Conservation (phyloP, 2,888 invertebrate species). For the Leptopilina syphax region DNA sequence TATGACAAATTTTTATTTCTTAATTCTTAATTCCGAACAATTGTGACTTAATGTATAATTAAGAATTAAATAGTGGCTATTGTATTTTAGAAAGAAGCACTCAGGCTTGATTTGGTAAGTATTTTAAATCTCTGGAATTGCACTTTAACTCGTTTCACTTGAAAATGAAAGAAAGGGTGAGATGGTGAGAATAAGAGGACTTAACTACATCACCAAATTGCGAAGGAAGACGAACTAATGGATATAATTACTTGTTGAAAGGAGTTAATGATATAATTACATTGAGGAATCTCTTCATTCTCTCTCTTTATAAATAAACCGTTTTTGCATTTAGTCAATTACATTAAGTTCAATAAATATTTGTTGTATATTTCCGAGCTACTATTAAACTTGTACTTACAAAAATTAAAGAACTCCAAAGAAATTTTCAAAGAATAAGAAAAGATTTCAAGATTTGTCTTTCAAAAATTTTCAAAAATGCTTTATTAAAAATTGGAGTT, state of each 20-base stretch:
- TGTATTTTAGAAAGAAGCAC: slow-evolving; percentile 24
- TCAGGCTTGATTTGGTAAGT: slow-evolving; percentile 17
- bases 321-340: background rate
- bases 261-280: slow-evolving; percentile 16
- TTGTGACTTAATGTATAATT: background rate
- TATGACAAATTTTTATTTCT: too few relatives aligned
- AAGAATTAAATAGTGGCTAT: slow-evolving; percentile 1
- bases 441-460: too few relatives aligned
- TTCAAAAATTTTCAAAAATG: too few relatives aligned
- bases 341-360: background rate
- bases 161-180: background rate
- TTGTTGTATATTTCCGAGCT: background rate
- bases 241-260: slow-evolving; percentile 29
- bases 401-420: too few relatives aligned
- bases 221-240: slow-evolving; percentile 20
- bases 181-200: slow-evolving; percentile 2
- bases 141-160: background rate
- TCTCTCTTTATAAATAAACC: background rate
- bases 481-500: too few relatives aligned
- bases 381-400: too few relatives aligned
- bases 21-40: too few relatives aligned
- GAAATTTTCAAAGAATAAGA: too few relatives aligned
- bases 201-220: background rate
- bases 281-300: background rate
- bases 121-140: background rate